phyloP scores from a whole-genome alignment of 2,113 vertebrate species.

The Nycticryphes semicollaris region DNA sequence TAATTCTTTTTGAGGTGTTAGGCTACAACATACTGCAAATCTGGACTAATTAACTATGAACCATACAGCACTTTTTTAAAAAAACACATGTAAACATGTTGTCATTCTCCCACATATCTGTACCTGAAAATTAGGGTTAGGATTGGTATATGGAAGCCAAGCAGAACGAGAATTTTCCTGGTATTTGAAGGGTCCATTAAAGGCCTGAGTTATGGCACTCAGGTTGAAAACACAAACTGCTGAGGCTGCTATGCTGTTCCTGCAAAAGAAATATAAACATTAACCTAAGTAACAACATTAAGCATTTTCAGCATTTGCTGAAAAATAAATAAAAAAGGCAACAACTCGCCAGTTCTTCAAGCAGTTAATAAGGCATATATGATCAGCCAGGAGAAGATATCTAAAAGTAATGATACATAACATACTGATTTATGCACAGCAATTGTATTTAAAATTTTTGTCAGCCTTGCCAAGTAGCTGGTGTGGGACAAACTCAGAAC shows the following conservation, averaged over 20 bases:
- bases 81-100: not conserved
- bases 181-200: conserved; percentile 95
- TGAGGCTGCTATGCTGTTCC: conserved; percentile 95
- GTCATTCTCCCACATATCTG: fast-evolving
- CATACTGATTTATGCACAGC: not conserved
- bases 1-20: not conserved
- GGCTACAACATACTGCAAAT: not conserved
- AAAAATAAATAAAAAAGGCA: not conserved
- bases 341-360: not conserved
- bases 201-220: conserved; percentile 90
- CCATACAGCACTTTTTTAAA: not conserved
- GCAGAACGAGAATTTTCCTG: conserved; percentile 96
- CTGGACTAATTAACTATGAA: not conserved
- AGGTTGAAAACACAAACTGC: conserved; percentile 97
- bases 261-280: conserved; percentile 58
- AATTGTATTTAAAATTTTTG: not conserved
- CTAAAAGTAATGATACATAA: not conserved
- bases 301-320: not conserved
- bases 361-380: not conserved
- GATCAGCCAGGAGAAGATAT: not conserved
- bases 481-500: not conserved
- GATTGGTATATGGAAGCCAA: conserved; percentile 96
- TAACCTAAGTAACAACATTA: not conserved
- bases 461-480: not conserved
- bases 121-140: conserved; percentile 98